Base-by-base conservation (phyloP, 2,888 invertebrate species). In the Drosophila meridionalis region DNA sequence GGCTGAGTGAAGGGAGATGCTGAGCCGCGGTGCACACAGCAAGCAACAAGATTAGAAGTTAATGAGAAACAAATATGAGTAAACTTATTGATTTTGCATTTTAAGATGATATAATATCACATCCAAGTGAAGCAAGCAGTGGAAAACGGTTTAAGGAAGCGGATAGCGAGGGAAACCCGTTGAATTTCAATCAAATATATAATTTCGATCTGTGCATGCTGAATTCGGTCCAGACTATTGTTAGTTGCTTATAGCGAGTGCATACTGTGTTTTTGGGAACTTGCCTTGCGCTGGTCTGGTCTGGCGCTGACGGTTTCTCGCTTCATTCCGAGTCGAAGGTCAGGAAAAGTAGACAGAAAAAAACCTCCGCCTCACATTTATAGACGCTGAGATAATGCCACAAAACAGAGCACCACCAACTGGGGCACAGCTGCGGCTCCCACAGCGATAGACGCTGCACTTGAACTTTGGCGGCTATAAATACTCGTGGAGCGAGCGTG, bases 361-460 rank as follows among this genome's bases (percentile, higher is more conserved):
- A 52, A 20, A 52, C 4, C n/a, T n/a, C 32, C 48, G 47, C 28
- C 53, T 50, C 65, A 69, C 76, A 79, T 78, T 76, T 78, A 66
- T 76, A 78, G 69, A 69, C 76, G 56, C 68, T 79, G 79, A 78
- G 79, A 78, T 79, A 78, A 78, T 78, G 66, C 55, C 59, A 43
- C 62, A 48, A 48, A 50, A 11, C 42, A 47, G 63, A 58, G 67
- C 38, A 40, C 60, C 78, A 58, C 78, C 77, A 74, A 73, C 73
- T 67, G 78, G 74, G 48, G 57, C 69, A 63, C 74, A 71, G 75
- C 71, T 75, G 67, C 38, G 59, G 65, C 79, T 78, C 78, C 78
- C 78, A 78, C 79, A 78, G 78, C 79, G 79, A 78, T 78, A 75
- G 72, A 69, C 38, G 72, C 32, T 75, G 79, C 76, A 68, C 76